These are phyloP conservation scores for Macropus fuliginosus DNA, from an alignment of 2,797 vertebrate species.

Conservation along the genomic window DNA sequence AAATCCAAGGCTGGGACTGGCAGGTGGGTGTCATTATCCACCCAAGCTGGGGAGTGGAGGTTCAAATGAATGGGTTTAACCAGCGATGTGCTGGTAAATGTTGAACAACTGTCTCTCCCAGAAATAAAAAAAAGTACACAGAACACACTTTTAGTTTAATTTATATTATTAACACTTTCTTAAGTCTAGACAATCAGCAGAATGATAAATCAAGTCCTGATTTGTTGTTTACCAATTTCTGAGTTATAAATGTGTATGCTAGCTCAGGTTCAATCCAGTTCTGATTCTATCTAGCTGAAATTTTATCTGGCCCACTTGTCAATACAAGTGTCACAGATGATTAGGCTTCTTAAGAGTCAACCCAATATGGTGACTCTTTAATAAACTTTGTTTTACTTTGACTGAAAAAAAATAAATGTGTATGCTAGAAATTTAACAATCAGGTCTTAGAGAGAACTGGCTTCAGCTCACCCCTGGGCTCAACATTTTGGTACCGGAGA, in stretches of 20 bases:
- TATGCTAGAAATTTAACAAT: not conserved
- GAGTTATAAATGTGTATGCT: not conserved
- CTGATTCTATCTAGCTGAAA: no score
- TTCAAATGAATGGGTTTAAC: not conserved
- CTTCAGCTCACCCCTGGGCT: not conserved
- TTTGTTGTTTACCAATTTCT: not conserved
- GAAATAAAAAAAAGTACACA: not conserved
- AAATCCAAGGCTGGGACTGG: not conserved
- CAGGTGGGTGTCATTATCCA: not conserved
- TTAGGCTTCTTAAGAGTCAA: no score
- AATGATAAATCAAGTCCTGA: not conserved
- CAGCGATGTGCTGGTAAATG: not conserved
- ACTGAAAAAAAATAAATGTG: not conserved
- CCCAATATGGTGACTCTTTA: no score
- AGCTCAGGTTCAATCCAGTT: not conserved
- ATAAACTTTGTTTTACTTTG: no score
- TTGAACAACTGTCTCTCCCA: not conserved
- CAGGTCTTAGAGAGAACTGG: not conserved
- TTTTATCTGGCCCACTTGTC: no score
- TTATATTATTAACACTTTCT: not conserved
- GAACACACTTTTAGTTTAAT: not conserved
- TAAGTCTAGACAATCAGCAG: not conserved
- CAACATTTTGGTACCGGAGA: not conserved
- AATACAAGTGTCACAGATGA: no score
- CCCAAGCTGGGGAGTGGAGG: not conserved